phyloP scores from a whole-genome alignment of 2,888 invertebrate genomes.

The Ochropleura plecta region DNA sequence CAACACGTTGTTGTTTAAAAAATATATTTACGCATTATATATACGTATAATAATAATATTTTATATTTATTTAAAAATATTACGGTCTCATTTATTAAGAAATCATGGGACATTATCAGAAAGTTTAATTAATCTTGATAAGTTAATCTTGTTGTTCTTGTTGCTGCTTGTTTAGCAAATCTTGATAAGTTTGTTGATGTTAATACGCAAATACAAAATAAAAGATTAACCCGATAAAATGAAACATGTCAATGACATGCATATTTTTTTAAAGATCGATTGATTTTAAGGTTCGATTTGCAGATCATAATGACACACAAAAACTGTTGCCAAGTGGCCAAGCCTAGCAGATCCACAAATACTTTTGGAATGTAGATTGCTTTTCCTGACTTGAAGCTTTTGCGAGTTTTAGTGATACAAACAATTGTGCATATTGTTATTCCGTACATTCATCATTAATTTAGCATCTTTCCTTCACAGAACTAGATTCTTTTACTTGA shows the following conservation, averaged over 20 bases:
- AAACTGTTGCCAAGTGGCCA: neutral
- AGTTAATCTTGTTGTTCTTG: neutral
- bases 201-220: neutral
- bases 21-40: neutral
- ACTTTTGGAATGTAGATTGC: neutral
- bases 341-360: neutral
- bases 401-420: too few species aligned
- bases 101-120: neutral
- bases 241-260: constrained; percentile 5
- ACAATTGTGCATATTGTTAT: too few species aligned
- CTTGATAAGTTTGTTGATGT: neutral
- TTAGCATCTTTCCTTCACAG: too few species aligned
- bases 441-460: too few species aligned
- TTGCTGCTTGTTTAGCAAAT: neutral
- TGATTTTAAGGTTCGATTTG: neutral
- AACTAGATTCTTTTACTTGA: too few species aligned
- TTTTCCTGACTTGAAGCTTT: too few species aligned
- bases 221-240: neutral
- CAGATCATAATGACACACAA: neutral
- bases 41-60: too few species aligned
- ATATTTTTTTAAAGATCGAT: neutral
- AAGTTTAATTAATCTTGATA: neutral
- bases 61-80: too few species aligned
- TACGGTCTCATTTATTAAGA: neutral
- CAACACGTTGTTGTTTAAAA: neutral